Conservation (phyloP, 2,888 invertebrate species). For the Fragum sueziense region DNA sequence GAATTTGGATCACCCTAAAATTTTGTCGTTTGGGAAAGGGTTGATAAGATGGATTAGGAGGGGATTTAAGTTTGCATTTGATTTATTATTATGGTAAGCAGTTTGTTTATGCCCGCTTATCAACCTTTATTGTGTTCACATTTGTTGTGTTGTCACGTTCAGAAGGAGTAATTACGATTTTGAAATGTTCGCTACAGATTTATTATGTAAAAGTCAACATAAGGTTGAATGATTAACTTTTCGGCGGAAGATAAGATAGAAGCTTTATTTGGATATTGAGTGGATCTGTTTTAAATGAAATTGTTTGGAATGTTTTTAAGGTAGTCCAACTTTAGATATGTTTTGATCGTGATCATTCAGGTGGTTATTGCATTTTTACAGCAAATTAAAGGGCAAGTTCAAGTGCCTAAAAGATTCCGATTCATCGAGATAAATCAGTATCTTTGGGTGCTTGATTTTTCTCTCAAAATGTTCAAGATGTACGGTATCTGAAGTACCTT, state of each 20-base stretch:
- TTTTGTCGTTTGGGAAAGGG: not conserved
- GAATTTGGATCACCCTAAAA: too few species aligned
- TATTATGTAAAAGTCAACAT: constrained; percentile 15
- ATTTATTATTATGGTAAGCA: constrained; percentile 9
- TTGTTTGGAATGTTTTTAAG: not conserved
- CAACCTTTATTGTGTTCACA: constrained; percentile 8
- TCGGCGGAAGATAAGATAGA: not conserved
- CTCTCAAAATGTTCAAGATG: too few species aligned
- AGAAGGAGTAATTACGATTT: constrained; percentile 3
- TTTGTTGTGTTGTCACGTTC: constrained; percentile 22
- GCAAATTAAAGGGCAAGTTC: too few species aligned
- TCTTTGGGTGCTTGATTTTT: too few species aligned
- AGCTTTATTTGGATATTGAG: not conserved
- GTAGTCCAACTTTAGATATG: too few species aligned
- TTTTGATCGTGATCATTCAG: too few species aligned
- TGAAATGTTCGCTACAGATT: constrained; percentile 8
- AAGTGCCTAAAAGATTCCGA: too few species aligned
- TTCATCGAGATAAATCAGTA: too few species aligned
- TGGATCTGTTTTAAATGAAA: not conserved
- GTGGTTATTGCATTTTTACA: too few species aligned
- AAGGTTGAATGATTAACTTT: constrained; percentile 2
- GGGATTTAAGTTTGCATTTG: constrained; percentile 5
- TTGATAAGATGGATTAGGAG: not conserved
- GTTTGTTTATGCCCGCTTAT: not conserved
- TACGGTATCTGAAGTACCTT: too few species aligned